Evolutionary conservation across 2,797 vertebrate species (phyloP).

Genomic region (Dallia pectoralis): DNA sequence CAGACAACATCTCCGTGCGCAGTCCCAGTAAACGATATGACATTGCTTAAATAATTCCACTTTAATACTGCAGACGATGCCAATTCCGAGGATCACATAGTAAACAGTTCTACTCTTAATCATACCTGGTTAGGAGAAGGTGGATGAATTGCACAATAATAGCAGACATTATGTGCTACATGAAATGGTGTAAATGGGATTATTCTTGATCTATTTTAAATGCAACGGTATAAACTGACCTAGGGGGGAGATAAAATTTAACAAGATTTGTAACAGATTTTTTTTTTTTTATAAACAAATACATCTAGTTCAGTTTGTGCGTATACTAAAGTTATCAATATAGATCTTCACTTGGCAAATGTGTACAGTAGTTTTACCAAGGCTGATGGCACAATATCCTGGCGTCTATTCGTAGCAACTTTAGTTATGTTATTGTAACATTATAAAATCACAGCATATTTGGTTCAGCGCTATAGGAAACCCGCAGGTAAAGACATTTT

Average conservation of each 20-base stretch:
- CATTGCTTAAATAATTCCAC: neutral
- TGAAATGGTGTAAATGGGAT: neutral
- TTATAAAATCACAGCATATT: neutral
- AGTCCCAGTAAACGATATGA: neutral
- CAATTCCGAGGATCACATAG: neutral
- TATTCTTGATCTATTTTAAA: neutral
- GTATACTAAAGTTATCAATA: neutral
- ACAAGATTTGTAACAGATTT: neutral
- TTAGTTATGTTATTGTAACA: neutral
- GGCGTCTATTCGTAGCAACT: neutral
- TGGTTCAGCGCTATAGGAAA: neutral
- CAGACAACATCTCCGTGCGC: constrained; percentile 13
- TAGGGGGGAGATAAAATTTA: neutral
- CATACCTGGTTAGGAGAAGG: constrained; percentile 1
- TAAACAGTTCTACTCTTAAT: constrained; percentile 7
- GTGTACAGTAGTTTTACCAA: neutral
- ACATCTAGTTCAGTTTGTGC: neutral
- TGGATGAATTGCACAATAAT: constrained; percentile 2
- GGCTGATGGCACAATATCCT: neutral
- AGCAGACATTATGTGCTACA: constrained; percentile 2
- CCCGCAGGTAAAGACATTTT: constrained; percentile 1
- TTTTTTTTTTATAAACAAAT: neutral
- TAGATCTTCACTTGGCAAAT: neutral
- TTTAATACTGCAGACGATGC: constrained; percentile 3
- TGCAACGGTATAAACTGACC: neutral